phyloP scores from a whole-genome alignment of 35 echinoderm and acorn worm genomes.

The Lytechinus pictus region DNA sequence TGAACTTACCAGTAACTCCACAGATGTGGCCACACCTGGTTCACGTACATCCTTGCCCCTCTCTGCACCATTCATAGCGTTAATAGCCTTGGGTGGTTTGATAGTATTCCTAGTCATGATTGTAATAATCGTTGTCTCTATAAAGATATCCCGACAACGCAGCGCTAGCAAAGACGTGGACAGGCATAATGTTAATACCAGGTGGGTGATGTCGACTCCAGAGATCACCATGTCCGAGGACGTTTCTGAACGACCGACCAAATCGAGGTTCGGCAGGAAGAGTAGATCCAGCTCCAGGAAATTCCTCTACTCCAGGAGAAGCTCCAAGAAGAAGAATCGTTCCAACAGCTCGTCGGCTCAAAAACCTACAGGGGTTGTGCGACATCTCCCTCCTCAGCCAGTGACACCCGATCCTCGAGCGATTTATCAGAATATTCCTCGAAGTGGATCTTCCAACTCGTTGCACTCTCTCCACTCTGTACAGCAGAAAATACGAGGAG shows the following conservation, averaged over 20 bases:
- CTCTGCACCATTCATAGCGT: neutral
- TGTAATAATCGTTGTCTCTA: neutral
- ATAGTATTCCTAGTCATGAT: slow-evolving; percentile 28
- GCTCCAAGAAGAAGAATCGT: slow-evolving; percentile 39
- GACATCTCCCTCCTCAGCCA: neutral
- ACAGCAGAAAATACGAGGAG: slow-evolving; percentile 15
- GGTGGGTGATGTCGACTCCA: slow-evolving; percentile 47
- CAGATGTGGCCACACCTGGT: neutral
- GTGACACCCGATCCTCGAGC: neutral
- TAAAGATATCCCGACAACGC: slow-evolving; percentile 3
- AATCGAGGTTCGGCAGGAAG: neutral
- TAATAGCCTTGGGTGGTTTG: neutral
- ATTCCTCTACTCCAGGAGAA: slow-evolving; percentile 24
- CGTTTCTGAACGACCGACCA: neutral
- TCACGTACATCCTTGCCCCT: neutral
- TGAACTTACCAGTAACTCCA: neutral
- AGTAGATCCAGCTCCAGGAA: slow-evolving; percentile 45
- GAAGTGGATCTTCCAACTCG: neutral
- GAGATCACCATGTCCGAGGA: neutral
- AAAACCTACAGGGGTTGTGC: neutral
- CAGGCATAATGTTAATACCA: slow-evolving; percentile 9
- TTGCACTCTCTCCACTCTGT: neutral
- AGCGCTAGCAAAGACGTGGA: slow-evolving; percentile 1
- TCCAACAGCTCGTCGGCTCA: neutral
- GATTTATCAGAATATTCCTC: slow-evolving; percentile 21